Percentiles rank a stretch among this genome's conserved stretches.
Conservation (phyloP, 2,888 invertebrate species). For the Scrobipalpa atriplicella region DNA sequence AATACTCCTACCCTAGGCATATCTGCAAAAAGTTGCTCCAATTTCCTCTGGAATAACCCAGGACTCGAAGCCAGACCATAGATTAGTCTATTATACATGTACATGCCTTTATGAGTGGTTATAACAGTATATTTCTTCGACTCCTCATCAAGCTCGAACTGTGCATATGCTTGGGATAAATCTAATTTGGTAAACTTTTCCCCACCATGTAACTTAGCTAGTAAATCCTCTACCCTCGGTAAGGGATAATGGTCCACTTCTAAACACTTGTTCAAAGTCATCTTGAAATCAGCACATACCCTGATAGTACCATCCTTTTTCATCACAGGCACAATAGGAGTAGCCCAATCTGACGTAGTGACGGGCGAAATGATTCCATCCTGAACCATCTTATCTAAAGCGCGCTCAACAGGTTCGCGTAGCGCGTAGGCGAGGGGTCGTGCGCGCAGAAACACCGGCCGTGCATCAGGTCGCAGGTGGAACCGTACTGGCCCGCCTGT, state of each 20-base stretch:
- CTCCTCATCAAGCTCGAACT: conserved; percentile 32
- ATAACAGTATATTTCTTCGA: conserved; percentile 38
- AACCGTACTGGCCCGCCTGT: conserved; percentile 38
- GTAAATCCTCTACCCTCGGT: conserved; percentile 38
- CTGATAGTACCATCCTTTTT: conserved; percentile 42
- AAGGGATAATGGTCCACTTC: conserved; percentile 43
- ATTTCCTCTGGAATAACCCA: conserved; percentile 7
- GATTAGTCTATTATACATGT: conserved; percentile 18
- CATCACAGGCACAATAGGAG: conserved; percentile 40
- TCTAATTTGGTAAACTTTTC: conserved; percentile 34
- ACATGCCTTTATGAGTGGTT: conserved; percentile 31
- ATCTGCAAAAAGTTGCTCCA: conserved; percentile 18
- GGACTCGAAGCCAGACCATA: conserved; percentile 20
- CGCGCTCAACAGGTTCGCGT: conserved; percentile 37
- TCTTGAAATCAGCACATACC: conserved; percentile 43
- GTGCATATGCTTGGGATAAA: conserved; percentile 33
- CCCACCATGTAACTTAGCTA: conserved; percentile 34
- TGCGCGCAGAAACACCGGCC: conserved; percentile 26
- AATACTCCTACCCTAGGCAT: conserved; percentile 26
- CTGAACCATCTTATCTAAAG: conserved; percentile 32
- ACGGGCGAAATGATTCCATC: conserved; percentile 41
- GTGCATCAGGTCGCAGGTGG: conserved; percentile 20
- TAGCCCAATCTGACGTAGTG: conserved; percentile 41
- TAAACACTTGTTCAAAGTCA: conserved; percentile 41
- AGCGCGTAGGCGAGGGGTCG: conserved; percentile 33